Evolutionary conservation across 2,797 vertebrate species (phyloP).

Genomic region (Anguilla anguilla): DNA sequence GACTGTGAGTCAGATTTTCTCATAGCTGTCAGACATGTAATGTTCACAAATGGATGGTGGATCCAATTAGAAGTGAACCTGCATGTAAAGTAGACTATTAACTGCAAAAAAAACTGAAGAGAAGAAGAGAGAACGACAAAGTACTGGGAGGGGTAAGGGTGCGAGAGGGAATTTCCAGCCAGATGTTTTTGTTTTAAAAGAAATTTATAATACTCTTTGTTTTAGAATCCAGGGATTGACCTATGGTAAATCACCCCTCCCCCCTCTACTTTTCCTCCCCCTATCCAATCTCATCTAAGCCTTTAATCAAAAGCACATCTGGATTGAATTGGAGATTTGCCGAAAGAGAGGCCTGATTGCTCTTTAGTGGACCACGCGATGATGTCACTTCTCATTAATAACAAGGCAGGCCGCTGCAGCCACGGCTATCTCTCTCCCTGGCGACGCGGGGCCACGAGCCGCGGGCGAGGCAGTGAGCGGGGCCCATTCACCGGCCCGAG

Average conservation of each 20-base stretch:
- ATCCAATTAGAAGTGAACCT: slow-evolving; percentile 61
- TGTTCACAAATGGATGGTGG: slow-evolving; percentile 47
- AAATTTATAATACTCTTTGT: slow-evolving; percentile 70
- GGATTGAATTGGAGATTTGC: slow-evolving; percentile 68
- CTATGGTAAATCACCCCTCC: slow-evolving; percentile 46
- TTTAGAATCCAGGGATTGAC: slow-evolving; percentile 65
- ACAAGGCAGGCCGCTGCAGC: slow-evolving; percentile 64
- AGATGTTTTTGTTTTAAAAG: slow-evolving; percentile 72
- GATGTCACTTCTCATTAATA: slow-evolving; percentile 79
- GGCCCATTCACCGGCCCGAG: slow-evolving; percentile 22
- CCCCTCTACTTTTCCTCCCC: slow-evolving; percentile 48
- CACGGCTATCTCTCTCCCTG: slow-evolving; percentile 66
- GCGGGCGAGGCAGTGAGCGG: slow-evolving; percentile 46
- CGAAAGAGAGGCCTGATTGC: slow-evolving; percentile 69
- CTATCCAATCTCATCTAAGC: slow-evolving; percentile 68
- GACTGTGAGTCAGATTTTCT: slow-evolving; percentile 45
- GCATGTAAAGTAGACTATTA: slow-evolving; percentile 58
- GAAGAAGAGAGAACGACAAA: slow-evolving; percentile 44
- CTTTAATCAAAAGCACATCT: slow-evolving; percentile 80
- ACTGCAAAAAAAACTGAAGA: slow-evolving; percentile 32
- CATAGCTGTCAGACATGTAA: slow-evolving; percentile 53
- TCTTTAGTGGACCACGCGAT: slow-evolving; percentile 70
- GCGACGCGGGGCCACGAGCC: slow-evolving; percentile 46
- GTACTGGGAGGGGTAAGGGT: slow-evolving; percentile 28
- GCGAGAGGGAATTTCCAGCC: slow-evolving; percentile 50